phyloP scores from a whole-genome alignment of 2,113 vertebrate species.

The Isurus oxyrinchus region DNA sequence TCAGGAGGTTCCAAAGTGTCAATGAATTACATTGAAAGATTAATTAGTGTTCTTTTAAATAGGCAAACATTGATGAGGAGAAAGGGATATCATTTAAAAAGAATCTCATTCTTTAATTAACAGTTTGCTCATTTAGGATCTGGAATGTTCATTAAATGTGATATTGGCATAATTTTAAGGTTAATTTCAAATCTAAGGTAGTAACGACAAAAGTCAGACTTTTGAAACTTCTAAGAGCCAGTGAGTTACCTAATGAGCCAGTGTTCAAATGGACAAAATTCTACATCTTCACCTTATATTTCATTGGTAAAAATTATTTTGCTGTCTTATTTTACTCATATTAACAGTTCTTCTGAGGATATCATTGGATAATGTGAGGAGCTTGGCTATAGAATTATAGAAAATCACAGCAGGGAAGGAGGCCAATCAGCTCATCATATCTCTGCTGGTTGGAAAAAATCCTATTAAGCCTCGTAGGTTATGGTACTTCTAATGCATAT shows the following conservation, averaged over 20 bases:
- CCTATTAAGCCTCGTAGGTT: not conserved
- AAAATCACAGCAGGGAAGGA: not conserved
- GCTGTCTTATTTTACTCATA: no score
- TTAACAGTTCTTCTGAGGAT: not conserved
- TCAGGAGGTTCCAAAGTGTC: not conserved
- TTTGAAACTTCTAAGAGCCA: not conserved
- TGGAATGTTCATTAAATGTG: not conserved
- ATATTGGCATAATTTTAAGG: not conserved
- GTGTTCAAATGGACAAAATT: not conserved
- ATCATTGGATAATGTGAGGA: conserved; percentile 11
- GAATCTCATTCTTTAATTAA: not conserved
- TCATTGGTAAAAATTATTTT: not conserved
- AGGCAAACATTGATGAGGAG: not conserved
- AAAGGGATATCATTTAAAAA: not conserved
- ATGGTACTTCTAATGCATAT: not conserved
- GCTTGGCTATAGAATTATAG: not conserved
- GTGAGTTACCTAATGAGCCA: not conserved
- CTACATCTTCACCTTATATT: not conserved
- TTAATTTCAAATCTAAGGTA: not conserved
- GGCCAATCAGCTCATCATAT: not conserved
- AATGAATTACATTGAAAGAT: not conserved
- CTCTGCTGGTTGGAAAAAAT: not conserved
- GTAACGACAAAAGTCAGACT: not conserved
- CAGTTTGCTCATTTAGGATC: not conserved
- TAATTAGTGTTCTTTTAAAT: not conserved